phyloP scores from a whole-genome alignment of 2,797 vertebrate genomes.

The Rhynchotus rufescens region DNA sequence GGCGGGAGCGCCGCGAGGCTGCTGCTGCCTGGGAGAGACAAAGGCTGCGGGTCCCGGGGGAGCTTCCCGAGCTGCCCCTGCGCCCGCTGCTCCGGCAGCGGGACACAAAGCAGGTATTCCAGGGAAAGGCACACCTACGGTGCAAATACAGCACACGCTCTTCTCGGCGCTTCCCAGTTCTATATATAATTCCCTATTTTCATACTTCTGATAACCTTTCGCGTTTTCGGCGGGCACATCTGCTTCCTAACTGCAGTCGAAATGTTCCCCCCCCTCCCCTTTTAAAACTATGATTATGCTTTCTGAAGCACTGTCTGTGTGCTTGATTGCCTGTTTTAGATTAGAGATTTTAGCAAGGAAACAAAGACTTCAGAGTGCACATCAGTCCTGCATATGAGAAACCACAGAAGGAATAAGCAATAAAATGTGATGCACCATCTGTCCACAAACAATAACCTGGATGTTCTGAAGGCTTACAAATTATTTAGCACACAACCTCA shows the following conservation, averaged over 20 bases:
- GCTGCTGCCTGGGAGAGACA: conserved; percentile 71
- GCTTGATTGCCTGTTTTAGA: conserved; percentile 84
- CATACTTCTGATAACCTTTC: conserved; percentile 68
- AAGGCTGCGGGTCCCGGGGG: conserved; percentile 67
- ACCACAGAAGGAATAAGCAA: conserved; percentile 95
- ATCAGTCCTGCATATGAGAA: conserved; percentile 83
- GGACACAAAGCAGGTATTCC: conserved; percentile 58
- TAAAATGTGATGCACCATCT: conserved; percentile 94
- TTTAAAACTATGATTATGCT: conserved; percentile 82
- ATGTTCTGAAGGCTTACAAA: conserved; percentile 91
- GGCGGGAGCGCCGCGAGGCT: conserved; percentile 62
- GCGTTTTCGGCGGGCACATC: conserved; percentile 69
- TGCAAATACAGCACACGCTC: neutral
- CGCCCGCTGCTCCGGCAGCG: neutral
- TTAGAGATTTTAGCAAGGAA: conserved; percentile 84
- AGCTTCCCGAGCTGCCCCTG: neutral
- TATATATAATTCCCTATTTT: conserved; percentile 40
- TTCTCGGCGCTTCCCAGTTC: neutral
- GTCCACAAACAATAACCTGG: conserved; percentile 95
- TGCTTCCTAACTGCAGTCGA: conserved; percentile 70
- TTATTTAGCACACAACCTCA: conserved; percentile 91
- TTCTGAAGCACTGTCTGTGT: conserved; percentile 81
- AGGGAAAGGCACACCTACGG: conserved; percentile 53
- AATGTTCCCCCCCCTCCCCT: conserved; percentile 36
- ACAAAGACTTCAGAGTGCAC: conserved; percentile 83